phyloP scores from a whole-genome alignment of 2,797 vertebrate genomes.

The Karalla daura region DNA sequence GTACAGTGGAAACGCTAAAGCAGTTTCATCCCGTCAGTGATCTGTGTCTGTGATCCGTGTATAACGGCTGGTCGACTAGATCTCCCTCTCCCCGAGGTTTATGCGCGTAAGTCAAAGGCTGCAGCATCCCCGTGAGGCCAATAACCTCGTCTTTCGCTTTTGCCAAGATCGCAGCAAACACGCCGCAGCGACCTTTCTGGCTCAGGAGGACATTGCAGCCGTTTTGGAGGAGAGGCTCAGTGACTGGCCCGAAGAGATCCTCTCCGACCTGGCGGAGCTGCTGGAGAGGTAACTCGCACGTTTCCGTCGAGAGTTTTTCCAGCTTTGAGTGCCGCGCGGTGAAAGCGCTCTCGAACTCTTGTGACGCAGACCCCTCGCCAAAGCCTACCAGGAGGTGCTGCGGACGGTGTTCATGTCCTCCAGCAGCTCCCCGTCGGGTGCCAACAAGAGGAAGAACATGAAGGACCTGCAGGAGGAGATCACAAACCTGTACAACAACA shows the following conservation, averaged over 20 bases:
- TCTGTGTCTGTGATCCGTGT: conserved; percentile 40
- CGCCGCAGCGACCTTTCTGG: conserved; percentile 87
- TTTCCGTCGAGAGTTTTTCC: background rate
- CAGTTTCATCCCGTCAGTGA: conserved; percentile 9
- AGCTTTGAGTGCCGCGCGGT: too few relatives aligned
- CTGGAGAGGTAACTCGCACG: conserved; percentile 84
- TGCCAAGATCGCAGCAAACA: conserved; percentile 87
- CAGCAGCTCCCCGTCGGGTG: conserved; percentile 83
- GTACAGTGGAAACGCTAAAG: conserved; percentile 52
- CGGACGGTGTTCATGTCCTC: conserved; percentile 90
- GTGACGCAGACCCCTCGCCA: conserved; percentile 90
- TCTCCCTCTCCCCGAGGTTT: conserved; percentile 35
- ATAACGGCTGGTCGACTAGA: conserved; percentile 34
- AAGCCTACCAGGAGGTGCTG: conserved; percentile 91
- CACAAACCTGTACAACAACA: conserved; percentile 91
- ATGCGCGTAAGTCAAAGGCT: conserved; percentile 23
- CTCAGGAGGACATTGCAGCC: conserved; percentile 87
- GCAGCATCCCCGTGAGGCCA: conserved; percentile 53
- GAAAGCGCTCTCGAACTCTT: too few relatives aligned
- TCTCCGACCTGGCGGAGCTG: conserved; percentile 90
- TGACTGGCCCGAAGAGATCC: conserved; percentile 92
- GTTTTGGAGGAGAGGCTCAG: conserved; percentile 86
- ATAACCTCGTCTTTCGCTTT: conserved; percentile 57
- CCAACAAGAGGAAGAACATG: conserved; percentile 89
- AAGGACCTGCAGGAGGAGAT: conserved; percentile 97